Conservation (phyloP, 2,797 vertebrate genomes). For the Cuniculus paca region DNA sequence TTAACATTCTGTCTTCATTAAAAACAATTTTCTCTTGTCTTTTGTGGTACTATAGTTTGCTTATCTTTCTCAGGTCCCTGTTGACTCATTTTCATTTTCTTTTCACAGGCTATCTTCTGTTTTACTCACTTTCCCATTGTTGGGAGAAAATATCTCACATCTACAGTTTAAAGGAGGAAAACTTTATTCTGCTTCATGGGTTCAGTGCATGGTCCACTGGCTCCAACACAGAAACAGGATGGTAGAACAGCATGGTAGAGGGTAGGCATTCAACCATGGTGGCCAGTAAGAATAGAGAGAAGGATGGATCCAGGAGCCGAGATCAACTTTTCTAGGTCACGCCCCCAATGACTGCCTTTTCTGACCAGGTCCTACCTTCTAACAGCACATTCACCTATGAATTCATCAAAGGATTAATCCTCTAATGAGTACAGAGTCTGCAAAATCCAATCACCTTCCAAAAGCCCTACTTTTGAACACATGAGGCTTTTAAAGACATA, state of each 20-base stretch:
- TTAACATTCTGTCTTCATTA: neutral
- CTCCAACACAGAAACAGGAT: neutral
- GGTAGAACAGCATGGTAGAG: neutral
- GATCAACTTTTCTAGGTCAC: neutral
- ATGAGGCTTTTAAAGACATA: neutral
- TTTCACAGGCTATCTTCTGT: neutral
- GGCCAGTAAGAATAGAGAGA: neutral
- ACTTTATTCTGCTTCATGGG: neutral
- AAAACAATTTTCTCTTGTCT: neutral
- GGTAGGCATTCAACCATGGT: neutral
- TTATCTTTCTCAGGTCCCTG: neutral
- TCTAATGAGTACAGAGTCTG: too few species aligned
- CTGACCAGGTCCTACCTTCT: neutral
- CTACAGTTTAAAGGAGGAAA: neutral
- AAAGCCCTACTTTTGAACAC: neutral
- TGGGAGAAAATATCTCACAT: neutral
- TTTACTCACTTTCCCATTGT: neutral
- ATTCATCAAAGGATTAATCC: neutral
- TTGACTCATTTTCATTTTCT: neutral
- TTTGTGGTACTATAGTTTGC: neutral
- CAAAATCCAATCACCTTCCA: neutral
- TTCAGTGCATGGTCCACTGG: neutral
- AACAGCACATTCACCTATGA: neutral
- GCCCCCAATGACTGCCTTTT: neutral
- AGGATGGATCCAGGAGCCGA: neutral